A percentile compares a stretch with the other conserved stretches of the same genome.
Evolutionary conservation across 2,113 vertebrate species (phyloP).

Genomic region (Oncorhynchus masou): DNA sequence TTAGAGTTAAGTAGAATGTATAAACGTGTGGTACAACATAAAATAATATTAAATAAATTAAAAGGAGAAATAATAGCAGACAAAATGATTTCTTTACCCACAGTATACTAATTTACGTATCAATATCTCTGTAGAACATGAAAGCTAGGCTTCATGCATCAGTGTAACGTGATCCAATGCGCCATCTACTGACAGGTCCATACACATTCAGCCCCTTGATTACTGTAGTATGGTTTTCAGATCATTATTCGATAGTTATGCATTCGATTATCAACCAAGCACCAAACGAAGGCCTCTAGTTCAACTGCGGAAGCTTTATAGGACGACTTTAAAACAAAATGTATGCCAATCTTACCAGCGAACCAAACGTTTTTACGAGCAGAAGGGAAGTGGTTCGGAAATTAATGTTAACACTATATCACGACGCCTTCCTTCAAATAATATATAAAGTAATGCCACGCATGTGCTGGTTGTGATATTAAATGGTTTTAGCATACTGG

Average conservation of each 20-base stretch:
- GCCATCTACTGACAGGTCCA: constrained; percentile 2
- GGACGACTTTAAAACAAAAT: neutral
- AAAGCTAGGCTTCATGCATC: too few species aligned
- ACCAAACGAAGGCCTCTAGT: neutral
- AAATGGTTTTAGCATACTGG: constrained; percentile 9
- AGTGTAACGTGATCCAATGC: neutral
- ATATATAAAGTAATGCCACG: neutral
- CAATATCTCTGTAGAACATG: too few species aligned
- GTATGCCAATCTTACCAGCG: neutral
- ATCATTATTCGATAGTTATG: neutral
- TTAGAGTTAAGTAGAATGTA: too few species aligned
- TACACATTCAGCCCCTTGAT: neutral
- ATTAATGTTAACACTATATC: constrained; percentile 5
- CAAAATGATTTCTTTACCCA: too few species aligned
- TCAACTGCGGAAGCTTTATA: neutral
- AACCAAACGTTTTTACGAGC: neutral
- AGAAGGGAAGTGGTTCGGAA: constrained; percentile 10
- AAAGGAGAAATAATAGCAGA: neutral
- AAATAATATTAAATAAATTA: neutral
- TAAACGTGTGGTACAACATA: neutral
- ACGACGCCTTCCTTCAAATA: neutral
- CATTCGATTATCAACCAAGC: neutral
- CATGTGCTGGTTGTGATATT: constrained; percentile 4
- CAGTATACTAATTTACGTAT: too few species aligned
- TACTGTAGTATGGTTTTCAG: neutral